Conservation (phyloP, 37 sponge, comb jelly and placozoan genomes). For the Chondrosia reniformis region DNA sequence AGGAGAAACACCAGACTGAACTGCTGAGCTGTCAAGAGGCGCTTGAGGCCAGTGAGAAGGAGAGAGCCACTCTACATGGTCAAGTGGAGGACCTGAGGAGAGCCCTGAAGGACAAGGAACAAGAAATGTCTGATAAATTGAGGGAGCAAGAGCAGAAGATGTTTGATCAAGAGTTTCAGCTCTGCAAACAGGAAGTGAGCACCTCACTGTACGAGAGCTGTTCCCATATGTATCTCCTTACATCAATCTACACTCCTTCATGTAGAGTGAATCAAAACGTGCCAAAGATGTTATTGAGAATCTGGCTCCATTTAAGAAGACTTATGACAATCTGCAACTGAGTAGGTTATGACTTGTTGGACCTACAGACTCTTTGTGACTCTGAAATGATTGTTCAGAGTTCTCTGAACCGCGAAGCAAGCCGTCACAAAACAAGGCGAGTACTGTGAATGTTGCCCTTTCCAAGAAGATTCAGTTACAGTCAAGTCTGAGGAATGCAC, state of each 20-base stretch:
- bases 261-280: not conserved
- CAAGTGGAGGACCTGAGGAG: not conserved
- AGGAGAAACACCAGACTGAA: not conserved
- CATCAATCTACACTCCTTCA: not conserved
- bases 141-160: not conserved
- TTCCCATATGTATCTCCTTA: not conserved
- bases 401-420: slow-evolving; percentile 6
- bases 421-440: not conserved
- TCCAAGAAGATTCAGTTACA: slow-evolving; percentile 25
- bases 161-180: not conserved
- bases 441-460: not conserved
- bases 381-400: not conserved
- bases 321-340: slow-evolving; percentile 39
- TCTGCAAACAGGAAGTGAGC: slow-evolving; percentile 1
- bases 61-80: not conserved
- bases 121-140: not conserved
- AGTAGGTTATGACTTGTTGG: slow-evolving; percentile 13
- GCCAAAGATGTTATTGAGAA: not conserved
- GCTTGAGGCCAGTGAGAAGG: not conserved
- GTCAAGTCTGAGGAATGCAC: slow-evolving; percentile 15
- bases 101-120: not conserved
- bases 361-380: not conserved
- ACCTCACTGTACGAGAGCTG: no score
- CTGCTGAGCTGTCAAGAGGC: not conserved
- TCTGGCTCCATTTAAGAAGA: slow-evolving; percentile 37